Base-by-base conservation (phyloP, 2,797 vertebrate species). In the Bucorvus abyssinicus region DNA sequence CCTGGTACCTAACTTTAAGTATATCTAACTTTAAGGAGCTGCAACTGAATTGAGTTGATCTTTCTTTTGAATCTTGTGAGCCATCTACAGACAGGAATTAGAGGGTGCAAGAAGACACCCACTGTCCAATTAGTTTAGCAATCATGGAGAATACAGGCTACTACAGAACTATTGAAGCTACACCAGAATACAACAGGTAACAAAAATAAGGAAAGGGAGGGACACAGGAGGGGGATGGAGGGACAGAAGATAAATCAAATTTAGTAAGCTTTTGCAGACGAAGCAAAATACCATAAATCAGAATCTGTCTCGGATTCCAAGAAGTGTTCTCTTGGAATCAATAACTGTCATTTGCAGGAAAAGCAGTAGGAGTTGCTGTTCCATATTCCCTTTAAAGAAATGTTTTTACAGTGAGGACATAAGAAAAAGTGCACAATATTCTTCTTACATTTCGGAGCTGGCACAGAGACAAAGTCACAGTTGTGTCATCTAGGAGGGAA, bases 401-500 rank as follows among this genome's bases (percentile, higher is more conserved):
- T 18, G 17, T 47, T 83, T 84, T 70, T 70, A 30, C 81, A 93
- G 55, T 34, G 50, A 80, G 89, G 23, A 70, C 30, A 23, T 57
- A 91, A 76, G 38, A 73, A 87, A 7, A 36, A 69, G 59, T 8
- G 16, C 40, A 93, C 52, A 45, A 10, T 12, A 74, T 23, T 52
- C 21, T 59, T 64, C 98, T 98, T 97, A 99, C 99, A 1, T 99
- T 99, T 98, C 98, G 98, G 60, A 99, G 99, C 78, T 99, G 99
- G 95, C 98, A 99, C n/a, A 99, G 97, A 16, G 99, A 98, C 83
- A 99, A 95, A 2, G 98, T 99, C 95, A 99, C 99, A 7, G 99
- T 99, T 18, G 99, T 99, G 96, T 99, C 99, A 93, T 99, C 99
- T 50, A 99, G 97, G 11, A 99, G 98, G 77, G 99, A 99, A 93